These are phyloP conservation scores for Margarornis squamiger DNA, from an alignment of 2,797 vertebrate species.

Conservation along the genomic window DNA sequence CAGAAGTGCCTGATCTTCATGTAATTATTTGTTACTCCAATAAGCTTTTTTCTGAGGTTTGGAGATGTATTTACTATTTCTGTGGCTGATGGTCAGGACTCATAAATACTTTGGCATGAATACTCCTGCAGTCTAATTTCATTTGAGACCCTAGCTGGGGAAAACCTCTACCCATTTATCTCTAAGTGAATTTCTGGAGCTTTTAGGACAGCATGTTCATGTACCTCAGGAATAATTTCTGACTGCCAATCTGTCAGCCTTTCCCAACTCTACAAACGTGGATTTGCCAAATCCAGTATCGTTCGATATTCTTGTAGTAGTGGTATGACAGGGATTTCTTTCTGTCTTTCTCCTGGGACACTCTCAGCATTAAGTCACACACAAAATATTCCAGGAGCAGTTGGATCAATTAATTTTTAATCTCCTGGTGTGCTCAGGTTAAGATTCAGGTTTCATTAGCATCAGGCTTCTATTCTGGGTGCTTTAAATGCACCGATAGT, in stretches of 20 bases:
- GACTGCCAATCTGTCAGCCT: neutral
- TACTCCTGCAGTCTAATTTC: neutral
- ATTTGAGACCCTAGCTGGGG: neutral
- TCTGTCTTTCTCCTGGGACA: neutral
- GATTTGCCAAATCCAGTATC: neutral
- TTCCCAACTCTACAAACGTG: neutral
- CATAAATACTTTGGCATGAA: neutral
- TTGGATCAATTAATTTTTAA: neutral
- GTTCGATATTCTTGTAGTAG: neutral
- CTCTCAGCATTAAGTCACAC: neutral
- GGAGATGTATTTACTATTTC: neutral
- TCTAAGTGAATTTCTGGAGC: neutral
- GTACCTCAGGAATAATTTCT: neutral
- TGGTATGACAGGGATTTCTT: neutral
- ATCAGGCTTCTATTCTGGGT: neutral
- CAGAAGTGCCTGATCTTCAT: neutral
- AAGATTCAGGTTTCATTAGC: neutral
- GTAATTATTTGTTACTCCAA: neutral
- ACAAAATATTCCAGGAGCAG: neutral
- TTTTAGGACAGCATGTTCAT: neutral
- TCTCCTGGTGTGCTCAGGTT: neutral
- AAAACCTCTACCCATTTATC: neutral
- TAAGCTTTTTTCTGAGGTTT: neutral
- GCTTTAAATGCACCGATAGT: neutral
- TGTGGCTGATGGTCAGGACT: neutral